These are phyloP conservation scores for Orchesellides sinensis DNA, from an alignment of 2,888 invertebrate species.

Conservation along the genomic window DNA sequence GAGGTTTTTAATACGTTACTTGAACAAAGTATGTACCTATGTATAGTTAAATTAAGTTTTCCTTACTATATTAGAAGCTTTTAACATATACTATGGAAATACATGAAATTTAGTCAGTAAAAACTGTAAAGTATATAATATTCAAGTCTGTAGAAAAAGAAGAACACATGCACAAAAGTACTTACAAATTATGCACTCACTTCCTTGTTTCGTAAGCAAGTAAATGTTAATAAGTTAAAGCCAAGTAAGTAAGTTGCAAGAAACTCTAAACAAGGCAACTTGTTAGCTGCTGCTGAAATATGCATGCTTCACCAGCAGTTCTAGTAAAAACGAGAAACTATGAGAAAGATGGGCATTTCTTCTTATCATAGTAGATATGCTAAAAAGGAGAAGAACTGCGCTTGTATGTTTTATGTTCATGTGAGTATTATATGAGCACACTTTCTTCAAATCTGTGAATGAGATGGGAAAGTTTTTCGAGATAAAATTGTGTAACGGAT, in stretches of 20 bases:
- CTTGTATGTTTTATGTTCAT: no score
- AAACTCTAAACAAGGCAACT: not conserved
- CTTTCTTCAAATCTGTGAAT: slow-evolving; percentile 3
- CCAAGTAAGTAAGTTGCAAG: no score
- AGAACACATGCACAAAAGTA: no score
- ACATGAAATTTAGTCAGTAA: no score
- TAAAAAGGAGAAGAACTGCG: not conserved
- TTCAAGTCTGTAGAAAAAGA: not conserved
- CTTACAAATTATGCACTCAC: no score
- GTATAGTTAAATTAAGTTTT: not conserved
- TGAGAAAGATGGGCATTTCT: not conserved
- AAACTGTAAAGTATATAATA: not conserved
- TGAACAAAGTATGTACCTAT: not conserved
- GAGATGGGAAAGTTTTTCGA: slow-evolving; percentile 8
- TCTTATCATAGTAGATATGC: not conserved
- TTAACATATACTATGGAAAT: no score
- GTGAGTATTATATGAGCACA: not conserved
- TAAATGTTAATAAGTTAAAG: not conserved
- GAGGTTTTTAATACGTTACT: no score
- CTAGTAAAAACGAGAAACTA: not conserved
- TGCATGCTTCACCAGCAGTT: not conserved
- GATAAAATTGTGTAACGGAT: not conserved
- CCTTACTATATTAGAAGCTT: no score
- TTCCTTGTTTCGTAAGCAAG: not conserved
- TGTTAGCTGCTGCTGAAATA: not conserved